A percentile compares a stretch with the other conserved stretches of the same genome.
Conservation (phyloP, 1,140 invertebrate genomes). For the Listronotus oregonensis region DNA sequence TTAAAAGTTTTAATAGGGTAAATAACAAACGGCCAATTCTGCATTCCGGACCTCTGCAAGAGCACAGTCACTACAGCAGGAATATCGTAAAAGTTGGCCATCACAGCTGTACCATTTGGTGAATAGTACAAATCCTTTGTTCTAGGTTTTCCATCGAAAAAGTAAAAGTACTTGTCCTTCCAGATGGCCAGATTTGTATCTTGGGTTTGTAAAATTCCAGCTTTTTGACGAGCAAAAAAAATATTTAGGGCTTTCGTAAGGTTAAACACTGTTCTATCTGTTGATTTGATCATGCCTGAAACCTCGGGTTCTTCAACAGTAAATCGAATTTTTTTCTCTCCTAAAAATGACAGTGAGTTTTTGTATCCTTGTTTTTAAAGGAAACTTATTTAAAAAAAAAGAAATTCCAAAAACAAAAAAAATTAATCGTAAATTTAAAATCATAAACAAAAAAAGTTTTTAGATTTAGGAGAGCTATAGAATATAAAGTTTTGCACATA, state of each 20-base stretch:
- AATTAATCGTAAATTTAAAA: too few species aligned
- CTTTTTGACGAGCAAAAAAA: constrained; percentile 59
- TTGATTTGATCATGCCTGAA: constrained; percentile 46
- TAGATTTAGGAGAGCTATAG: too few species aligned
- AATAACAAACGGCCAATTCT: constrained; percentile 60
- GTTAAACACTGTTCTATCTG: constrained; percentile 60
- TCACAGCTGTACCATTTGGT: constrained; percentile 54
- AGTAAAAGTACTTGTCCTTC: constrained; percentile 61
- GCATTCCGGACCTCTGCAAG: constrained; percentile 58
- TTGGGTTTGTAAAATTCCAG: constrained; percentile 59
- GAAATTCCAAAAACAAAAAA: too few species aligned
- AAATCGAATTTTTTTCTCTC: constrained; percentile 47
- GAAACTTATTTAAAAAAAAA: too few species aligned
- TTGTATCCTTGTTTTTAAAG: too few species aligned
- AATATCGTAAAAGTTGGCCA: constrained; percentile 60
- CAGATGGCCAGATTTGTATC: constrained; percentile 59
- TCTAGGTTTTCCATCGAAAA: constrained; percentile 61
- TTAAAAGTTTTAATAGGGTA: constrained; percentile 52
- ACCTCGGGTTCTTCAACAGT: constrained; percentile 48
- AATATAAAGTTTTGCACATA: too few species aligned
- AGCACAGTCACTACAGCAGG: constrained; percentile 58
- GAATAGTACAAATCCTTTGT: constrained; percentile 50
- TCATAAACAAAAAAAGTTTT: too few species aligned
- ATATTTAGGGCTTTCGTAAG: constrained; percentile 60
- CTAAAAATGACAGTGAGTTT: constrained; percentile 24